These are phyloP conservation scores for Chaenodraco wilsoni DNA, from an alignment of 2,797 vertebrate species.

Conservation along the genomic window DNA sequence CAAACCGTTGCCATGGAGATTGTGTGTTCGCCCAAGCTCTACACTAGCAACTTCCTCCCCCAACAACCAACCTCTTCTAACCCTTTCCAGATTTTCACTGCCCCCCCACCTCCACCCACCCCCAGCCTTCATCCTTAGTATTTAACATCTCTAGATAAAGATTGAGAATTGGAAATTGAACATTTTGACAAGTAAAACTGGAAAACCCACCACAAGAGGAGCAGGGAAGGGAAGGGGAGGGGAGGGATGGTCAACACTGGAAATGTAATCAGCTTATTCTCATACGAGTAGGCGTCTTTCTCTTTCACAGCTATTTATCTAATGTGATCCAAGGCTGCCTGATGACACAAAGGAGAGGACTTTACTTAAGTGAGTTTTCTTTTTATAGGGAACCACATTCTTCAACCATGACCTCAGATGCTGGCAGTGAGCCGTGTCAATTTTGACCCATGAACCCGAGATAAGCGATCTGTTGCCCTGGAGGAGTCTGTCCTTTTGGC, in stretches of 20 bases:
- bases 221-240: neutral
- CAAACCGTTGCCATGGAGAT: conserved; percentile 85
- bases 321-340: conserved; percentile 11
- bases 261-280: conserved; percentile 47
- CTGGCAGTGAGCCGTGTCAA: conserved; percentile 22
- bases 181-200: conserved; percentile 19
- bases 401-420: conserved; percentile 39
- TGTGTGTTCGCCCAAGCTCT: conserved; percentile 79
- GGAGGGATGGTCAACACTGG: conserved; percentile 10
- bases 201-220: conserved; percentile 13
- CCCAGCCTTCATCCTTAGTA: conserved; percentile 26
- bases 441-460: conserved; percentile 41
- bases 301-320: conserved; percentile 30
- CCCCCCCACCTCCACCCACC: conserved; percentile 21
- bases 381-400: conserved; percentile 31
- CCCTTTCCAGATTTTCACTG: conserved; percentile 80
- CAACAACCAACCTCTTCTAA: conserved; percentile 72
- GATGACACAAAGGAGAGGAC: conserved; percentile 48
- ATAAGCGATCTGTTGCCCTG: conserved; percentile 21
- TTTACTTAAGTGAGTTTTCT: conserved; percentile 25
- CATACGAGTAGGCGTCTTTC: conserved; percentile 36
- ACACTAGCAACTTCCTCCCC: conserved; percentile 74
- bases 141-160: conserved; percentile 44
- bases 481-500: conserved; percentile 41
- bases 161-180: conserved; percentile 16